These are phyloP conservation scores for Corythornis leucogaster DNA, from an alignment of 2,797 vertebrate species.

Conservation along the genomic window DNA sequence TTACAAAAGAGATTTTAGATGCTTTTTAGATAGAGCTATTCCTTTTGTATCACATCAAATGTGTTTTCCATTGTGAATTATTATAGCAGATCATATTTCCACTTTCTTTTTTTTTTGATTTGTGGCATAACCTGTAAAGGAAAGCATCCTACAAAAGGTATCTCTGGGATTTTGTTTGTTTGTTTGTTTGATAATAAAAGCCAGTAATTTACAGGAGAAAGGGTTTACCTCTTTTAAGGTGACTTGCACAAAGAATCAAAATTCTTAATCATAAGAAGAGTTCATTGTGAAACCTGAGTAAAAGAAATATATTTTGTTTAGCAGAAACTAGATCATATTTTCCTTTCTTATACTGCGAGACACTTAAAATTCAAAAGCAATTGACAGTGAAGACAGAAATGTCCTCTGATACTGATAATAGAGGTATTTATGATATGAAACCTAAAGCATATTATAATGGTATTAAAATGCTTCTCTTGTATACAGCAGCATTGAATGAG, in stretches of 20 bases:
- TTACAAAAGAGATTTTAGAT: neutral
- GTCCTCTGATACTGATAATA: neutral
- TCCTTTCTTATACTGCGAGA: neutral
- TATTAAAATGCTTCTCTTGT: neutral
- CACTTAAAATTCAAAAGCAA: neutral
- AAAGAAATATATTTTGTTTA: neutral
- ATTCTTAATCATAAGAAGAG: neutral
- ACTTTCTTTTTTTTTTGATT: neutral
- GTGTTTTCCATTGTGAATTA: slow-evolving; percentile 8
- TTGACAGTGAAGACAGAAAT: neutral
- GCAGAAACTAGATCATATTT: neutral
- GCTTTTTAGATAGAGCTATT: neutral
- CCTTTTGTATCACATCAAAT: neutral
- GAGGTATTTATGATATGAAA: neutral
- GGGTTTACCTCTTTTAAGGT: neutral
- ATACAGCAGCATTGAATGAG: neutral
- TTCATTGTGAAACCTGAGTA: neutral
- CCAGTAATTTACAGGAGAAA: neutral
- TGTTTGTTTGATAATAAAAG: neutral
- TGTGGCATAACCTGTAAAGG: neutral
- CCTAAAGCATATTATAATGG: neutral
- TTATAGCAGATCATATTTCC: neutral
- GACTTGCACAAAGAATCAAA: neutral
- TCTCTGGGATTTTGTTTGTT: neutral
- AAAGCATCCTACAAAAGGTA: neutral